phyloP scores from a whole-genome alignment of 1,140 invertebrate genomes.

The Chlorops oryzae region DNA sequence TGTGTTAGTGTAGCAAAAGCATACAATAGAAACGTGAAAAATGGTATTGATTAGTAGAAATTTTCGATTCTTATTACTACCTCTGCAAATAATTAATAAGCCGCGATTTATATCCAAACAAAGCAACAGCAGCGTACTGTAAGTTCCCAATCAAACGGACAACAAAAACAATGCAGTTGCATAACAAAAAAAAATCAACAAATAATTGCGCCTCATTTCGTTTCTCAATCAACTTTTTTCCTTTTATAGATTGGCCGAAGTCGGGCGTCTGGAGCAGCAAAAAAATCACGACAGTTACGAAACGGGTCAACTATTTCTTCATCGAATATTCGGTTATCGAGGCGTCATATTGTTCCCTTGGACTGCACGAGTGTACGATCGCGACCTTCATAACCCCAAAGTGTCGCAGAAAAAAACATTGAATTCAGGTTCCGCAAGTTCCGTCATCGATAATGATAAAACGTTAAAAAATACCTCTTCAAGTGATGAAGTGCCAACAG shows the following conservation, averaged over 20 bases:
- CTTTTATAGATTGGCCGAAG: slow-evolving; percentile 53
- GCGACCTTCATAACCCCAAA: slow-evolving; percentile 65
- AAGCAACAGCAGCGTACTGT: too few relatives aligned
- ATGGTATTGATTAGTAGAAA: too few relatives aligned
- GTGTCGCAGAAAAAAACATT: slow-evolving; percentile 47
- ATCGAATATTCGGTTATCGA: slow-evolving; percentile 91
- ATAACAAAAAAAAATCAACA: not conserved
- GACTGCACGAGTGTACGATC: slow-evolving; percentile 88
- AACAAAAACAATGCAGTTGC: too few relatives aligned
- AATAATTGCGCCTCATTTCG: not conserved
- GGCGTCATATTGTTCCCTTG: slow-evolving; percentile 94
- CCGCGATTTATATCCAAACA: too few relatives aligned
- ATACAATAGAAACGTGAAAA: too few relatives aligned
- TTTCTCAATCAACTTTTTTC: not conserved
- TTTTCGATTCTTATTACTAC: too few relatives aligned
- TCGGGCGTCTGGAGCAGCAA: slow-evolving; percentile 64
- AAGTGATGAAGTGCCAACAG: not conserved
- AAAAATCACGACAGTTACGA: slow-evolving; percentile 87
- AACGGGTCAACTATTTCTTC: slow-evolving; percentile 91
- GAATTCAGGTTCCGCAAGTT: not conserved
- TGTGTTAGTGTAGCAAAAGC: too few relatives aligned
- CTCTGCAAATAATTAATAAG: too few relatives aligned
- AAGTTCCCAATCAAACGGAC: too few relatives aligned
- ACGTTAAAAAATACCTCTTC: slow-evolving; percentile 11
- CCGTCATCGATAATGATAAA: not conserved